Base-by-base conservation (phyloP, 2,888 invertebrate species). In the Elysia crispata region DNA sequence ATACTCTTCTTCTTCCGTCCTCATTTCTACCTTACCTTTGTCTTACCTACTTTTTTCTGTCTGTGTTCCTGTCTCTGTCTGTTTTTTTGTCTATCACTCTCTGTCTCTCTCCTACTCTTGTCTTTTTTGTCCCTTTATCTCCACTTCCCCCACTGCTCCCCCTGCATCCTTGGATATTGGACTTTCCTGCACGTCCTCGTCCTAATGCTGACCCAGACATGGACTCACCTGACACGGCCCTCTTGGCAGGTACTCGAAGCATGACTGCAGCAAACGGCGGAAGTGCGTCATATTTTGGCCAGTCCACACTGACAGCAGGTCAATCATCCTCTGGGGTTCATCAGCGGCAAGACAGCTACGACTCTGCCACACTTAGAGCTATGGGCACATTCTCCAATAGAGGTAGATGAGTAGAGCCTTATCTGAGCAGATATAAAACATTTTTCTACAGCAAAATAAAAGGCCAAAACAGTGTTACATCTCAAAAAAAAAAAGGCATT, bases 381-480 rank as follows among this genome's bases (percentile, higher is more conserved):
- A 89, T 88, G n/a, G 88, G 87, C 77, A 86, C 85, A 73, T 88
- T 87, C 81, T 86, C 86, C 31, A 88, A 88, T 83, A 81, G 80
- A 82, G 83, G 83, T 83, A 80, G 64, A 20, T 11, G 11, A n/a
- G n/a, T n/a, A n/a, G n/a, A n/a, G n/a, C n/a, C n/a, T n/a, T n/a
- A 41, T 41, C 11, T 41, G 5, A 41, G 5, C 41, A 41, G 41
- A 41, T 41, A 41, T 11, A 41, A 41, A 41, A 41, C 11, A 41
- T 41, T 41, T 11, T 11, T 6, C 11, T 41, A 3, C 41, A 41
- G 41, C n/a, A n/a, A n/a, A n/a, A n/a, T n/a, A n/a, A n/a, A n/a
- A n/a, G n/a, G n/a, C n/a, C n/a, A n/a, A n/a, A n/a, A n/a, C n/a
- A n/a, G n/a, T n/a, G n/a, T n/a, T n/a, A n/a, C n/a, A n/a, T n/a